Base-by-base conservation (phyloP, 2,888 invertebrate species). In the Hydropsyche betteni region DNA sequence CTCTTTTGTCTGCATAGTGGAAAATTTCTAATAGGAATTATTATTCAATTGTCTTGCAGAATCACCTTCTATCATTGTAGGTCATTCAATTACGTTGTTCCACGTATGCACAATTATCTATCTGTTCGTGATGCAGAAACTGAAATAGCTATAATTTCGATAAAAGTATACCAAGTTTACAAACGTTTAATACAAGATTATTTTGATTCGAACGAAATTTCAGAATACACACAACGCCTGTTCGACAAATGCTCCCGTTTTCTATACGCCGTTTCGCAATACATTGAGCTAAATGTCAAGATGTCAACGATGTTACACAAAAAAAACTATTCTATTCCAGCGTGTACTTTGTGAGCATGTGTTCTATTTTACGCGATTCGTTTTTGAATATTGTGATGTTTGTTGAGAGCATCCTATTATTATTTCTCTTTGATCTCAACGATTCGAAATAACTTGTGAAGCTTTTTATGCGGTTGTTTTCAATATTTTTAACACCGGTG, bases 231-330 rank as follows among this genome's bases (percentile, higher is more conserved):
- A 7, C 12, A 4, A 33, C 61, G 61, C 61, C 33, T 64, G 64
- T 64, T 64, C 64, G 36, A 64, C 64, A 36, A 64, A 34, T 64
- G 64, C 34, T 64, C 34, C 12, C 36, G 36, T 36, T 55, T 55
- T 16, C 34, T 34, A 12, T 36, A 12, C 34, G 64, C 12, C 34
- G n/a, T 10, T 64, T 64, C 36, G 64, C 64, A 64, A 64, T 34
- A 34, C 36, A 64, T 64, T 10, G 34, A 64, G 10, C 64, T 36
- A 64, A 64, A 64, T 64, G 64, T 64, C 36, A 64, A 64, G 64
- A 64, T 24, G 58, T 58, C 64, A 64, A 33, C 36, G n/a, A 64
- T 8, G 7, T 6, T 44, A 36, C 36, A 64, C 34, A 34, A 36
- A 34, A 64, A 64, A 64, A 36, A 5, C 64, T 12, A 64, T 36